These are phyloP conservation scores for Sus cebifrons DNA, from an alignment of 2,797 vertebrate genomes.

Conservation along the genomic window DNA sequence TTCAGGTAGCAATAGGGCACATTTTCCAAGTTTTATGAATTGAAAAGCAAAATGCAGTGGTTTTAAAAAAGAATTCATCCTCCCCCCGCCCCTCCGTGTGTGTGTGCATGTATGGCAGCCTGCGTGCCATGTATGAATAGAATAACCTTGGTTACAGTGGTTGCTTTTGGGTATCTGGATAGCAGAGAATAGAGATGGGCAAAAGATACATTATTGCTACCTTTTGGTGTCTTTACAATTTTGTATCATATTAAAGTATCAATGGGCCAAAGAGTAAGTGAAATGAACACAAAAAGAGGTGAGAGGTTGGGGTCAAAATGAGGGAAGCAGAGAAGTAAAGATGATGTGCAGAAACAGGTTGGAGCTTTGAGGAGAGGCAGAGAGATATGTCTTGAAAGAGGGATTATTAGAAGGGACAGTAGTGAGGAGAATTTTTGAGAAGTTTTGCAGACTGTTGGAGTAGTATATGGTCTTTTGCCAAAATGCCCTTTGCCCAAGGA, in stretches of 20 bases:
- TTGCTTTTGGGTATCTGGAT: neutral
- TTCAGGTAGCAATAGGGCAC: neutral
- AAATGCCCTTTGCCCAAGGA: neutral
- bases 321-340: neutral
- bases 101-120: neutral
- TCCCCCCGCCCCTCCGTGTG: neutral
- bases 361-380: neutral
- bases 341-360: neutral
- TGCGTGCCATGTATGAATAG: neutral
- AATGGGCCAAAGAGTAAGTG: neutral
- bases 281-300: neutral
- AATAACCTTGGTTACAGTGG: neutral
- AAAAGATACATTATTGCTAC: neutral
- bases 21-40: conserved; percentile 44
- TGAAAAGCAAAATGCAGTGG: neutral
- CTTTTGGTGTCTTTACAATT: neutral
- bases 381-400: neutral
- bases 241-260: neutral
- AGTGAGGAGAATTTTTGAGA: neutral
- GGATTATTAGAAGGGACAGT: neutral
- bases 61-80: neutral
- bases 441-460: neutral
- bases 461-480: neutral
- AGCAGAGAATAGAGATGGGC: neutral
- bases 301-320: neutral